Evolutionary conservation across 2,888 invertebrate species (phyloP), one percentile per base, ranked within the genome.

Genomic region (Harmothoe impar): DNA sequence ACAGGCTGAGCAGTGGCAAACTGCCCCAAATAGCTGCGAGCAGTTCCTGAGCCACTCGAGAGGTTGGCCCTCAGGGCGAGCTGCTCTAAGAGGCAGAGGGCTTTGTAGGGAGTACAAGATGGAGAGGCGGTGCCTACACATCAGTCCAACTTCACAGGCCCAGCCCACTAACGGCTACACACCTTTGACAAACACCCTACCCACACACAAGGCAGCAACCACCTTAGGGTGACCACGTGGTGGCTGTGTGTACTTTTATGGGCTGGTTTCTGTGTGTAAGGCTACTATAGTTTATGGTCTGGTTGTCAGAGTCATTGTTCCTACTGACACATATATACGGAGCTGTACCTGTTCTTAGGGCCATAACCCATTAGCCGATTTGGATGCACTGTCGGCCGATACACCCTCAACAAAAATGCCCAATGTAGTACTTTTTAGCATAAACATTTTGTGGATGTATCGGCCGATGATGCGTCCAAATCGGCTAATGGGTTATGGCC

Each of bases 151-250:
- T 72, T 72, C 72, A 72, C 29, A 72, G 72, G 25, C 62, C n/a
- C 29, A 29, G 72, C 3, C 43, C 43, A 43, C 29, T 72, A 25
- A 15, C 29, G 3, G 72, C 15, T 25, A 15, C 0, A 29, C 62
- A 62, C 62, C 62, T 62, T 62, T 62, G 62, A 62, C 62, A 12
- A 62, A 62, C 62, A 62, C 62, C 62, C 3, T 62, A 62, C 23
- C 20, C 3, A n/a, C 54, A n/a, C 62, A 62, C 62, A 62, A 3
- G 20, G 3, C 62, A n/a, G 62, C 3, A 62, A 62, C 62, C 20
- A 62, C 7, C 62, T 15, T 20, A 3, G 20, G 62, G 62, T n/a
- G 54, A 17, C 17, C 62, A 62, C 15, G 20, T 62, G 62, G 62
- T n/a, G 3, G 3, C 43, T 43, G 10, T 5, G 62, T 20, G 20